phyloP scores from a whole-genome alignment of 2,797 vertebrate species.

The Poecilia wingei region DNA sequence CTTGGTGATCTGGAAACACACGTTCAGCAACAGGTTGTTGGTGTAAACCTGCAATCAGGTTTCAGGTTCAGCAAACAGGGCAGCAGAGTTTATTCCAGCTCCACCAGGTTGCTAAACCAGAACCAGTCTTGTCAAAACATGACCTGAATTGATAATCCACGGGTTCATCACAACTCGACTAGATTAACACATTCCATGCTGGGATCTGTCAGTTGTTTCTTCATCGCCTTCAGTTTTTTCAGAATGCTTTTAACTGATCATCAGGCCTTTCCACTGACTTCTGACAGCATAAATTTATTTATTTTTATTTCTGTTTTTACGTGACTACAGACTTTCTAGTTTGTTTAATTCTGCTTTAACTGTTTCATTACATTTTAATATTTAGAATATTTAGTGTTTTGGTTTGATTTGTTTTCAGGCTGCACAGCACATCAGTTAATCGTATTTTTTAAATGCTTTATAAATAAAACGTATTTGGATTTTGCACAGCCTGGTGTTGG shows the following conservation, averaged over 20 bases:
- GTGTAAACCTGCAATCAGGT: not conserved
- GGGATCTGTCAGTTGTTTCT: not conserved
- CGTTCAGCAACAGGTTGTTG: not conserved
- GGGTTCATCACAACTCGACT: not conserved
- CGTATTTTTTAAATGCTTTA: not conserved
- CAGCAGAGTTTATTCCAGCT: not conserved
- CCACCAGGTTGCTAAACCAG: not conserved
- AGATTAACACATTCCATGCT: not conserved
- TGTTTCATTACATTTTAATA: not conserved
- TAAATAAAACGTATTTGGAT: not conserved
- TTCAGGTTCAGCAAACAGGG: not conserved
- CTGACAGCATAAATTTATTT: not conserved
- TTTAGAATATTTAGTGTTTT: not conserved
- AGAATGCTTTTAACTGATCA: not conserved
- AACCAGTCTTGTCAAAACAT: not conserved
- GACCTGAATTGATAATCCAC: not conserved
- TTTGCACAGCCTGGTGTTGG: constrained; percentile 9
- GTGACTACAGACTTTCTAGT: not conserved
- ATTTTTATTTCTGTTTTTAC: not conserved
- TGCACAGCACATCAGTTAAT: not conserved
- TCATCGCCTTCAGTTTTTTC: not conserved
- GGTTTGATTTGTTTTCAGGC: not conserved
- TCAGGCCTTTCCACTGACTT: not conserved
- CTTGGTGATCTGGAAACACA: not conserved
- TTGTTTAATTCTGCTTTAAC: not conserved